A percentile compares a stretch with the other conserved stretches of the same genome.
These are phyloP conservation scores for Tragelaphus imberbis DNA, from an alignment of 2,113 vertebrate species.

Conservation along the genomic window DNA sequence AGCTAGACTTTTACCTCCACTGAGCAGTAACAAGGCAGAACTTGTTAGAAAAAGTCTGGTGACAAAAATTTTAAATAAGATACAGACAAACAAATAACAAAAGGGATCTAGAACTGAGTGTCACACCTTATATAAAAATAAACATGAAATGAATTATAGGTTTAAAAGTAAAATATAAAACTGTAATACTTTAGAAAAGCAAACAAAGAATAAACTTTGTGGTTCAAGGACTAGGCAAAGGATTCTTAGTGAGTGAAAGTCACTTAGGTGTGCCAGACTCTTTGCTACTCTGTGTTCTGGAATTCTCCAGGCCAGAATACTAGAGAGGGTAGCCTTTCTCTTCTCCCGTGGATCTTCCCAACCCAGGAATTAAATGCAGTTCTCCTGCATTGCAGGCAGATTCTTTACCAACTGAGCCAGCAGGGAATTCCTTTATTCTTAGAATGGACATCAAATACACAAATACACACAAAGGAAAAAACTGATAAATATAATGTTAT, in stretches of 20 bases:
- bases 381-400: not conserved
- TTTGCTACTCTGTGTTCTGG: not conserved
- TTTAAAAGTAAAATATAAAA: not conserved
- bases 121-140: not conserved
- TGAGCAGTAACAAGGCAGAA: not conserved
- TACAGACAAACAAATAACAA: not conserved
- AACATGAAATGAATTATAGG: not conserved
- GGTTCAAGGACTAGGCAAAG: not conserved
- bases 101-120: not conserved
- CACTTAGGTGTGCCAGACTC: not conserved
- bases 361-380: not conserved
- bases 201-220: not conserved
- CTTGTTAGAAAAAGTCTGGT: not conserved
- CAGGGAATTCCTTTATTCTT: not conserved
- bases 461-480: not conserved
- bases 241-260: not conserved
- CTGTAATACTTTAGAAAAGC: not conserved
- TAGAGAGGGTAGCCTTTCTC: not conserved
- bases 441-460: not conserved
- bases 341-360: not conserved
- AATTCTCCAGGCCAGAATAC: not conserved
- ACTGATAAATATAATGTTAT: not conserved
- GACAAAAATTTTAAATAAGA: not conserved
- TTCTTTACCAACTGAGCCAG: not conserved
- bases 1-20: not conserved